phyloP scores from a whole-genome alignment of 2,888 invertebrate species.

The Poecilus cupreus region DNA sequence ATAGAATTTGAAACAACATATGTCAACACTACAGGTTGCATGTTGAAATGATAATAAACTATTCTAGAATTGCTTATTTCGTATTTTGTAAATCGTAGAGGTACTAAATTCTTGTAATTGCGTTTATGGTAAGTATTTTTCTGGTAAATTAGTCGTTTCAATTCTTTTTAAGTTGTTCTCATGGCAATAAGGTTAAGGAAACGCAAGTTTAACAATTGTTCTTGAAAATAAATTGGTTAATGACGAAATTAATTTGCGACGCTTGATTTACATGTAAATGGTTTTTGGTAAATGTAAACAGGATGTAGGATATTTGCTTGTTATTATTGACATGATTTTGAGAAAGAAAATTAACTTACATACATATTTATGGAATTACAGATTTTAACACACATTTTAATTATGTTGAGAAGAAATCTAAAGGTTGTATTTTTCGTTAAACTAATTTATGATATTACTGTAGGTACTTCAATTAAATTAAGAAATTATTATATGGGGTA shows the following conservation, averaged over 20 bases:
- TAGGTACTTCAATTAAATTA: too few relatives aligned
- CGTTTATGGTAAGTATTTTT: neutral
- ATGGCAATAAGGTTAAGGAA: conserved; percentile 22
- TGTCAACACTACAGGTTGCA: conserved; percentile 34
- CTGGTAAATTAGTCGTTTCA: neutral
- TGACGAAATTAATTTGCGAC: neutral
- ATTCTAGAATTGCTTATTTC: neutral
- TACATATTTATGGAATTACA: too few relatives aligned
- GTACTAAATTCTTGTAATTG: neutral
- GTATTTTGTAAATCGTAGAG: neutral
- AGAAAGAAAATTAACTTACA: too few relatives aligned
- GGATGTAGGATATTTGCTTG: neutral
- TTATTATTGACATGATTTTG: neutral
- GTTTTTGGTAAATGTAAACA: neutral
- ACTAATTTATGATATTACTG: too few relatives aligned
- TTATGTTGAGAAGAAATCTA: too few relatives aligned
- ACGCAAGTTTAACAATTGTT: neutral
- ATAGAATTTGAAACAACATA: conserved; percentile 38
- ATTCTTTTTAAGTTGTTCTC: neutral
- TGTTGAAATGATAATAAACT: conserved; percentile 11
- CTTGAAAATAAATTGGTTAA: conserved; percentile 7
- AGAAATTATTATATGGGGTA: too few relatives aligned
- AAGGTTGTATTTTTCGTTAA: too few relatives aligned
- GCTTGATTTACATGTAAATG: conserved; percentile 3
- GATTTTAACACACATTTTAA: too few relatives aligned